Conservation (phyloP, 2,888 invertebrate genomes). For the Polyploca ridens region DNA sequence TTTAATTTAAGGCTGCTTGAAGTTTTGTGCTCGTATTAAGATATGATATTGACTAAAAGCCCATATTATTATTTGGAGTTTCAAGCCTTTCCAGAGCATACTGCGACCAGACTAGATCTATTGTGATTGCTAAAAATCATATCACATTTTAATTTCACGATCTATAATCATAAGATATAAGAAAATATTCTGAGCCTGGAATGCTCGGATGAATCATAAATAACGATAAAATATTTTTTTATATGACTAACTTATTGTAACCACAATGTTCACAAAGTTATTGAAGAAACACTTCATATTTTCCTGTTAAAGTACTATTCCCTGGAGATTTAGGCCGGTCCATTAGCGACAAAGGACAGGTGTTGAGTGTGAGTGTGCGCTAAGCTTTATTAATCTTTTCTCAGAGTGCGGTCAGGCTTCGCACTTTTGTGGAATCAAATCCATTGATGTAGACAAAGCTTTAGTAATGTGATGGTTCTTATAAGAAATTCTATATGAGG, state of each 20-base stretch:
- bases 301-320: conserved; percentile 42
- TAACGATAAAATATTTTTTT: neutral
- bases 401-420: conserved; percentile 56
- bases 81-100: too few relatives aligned
- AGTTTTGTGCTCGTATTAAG: neutral
- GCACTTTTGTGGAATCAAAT: conserved; percentile 71
- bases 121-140: too few relatives aligned
- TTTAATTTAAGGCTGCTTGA: conserved; percentile 40
- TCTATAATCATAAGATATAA: neutral
- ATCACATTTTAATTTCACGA: too few relatives aligned
- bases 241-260: neutral
- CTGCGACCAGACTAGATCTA: too few relatives aligned
- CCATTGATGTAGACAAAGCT: conserved; percentile 68
- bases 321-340: conserved; percentile 62
- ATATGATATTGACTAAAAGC: neutral
- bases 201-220: neutral
- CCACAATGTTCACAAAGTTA: conserved; percentile 23
- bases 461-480: conserved; percentile 34
- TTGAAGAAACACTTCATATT: conserved; percentile 45
- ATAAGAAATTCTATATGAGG: neutral
- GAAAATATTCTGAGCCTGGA: neutral
- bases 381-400: conserved; percentile 84
- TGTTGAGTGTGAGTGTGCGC: conserved; percentile 68
- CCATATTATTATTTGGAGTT: too few relatives aligned
- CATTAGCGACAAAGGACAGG: conserved; percentile 84